Evolutionary conservation across 2,113 vertebrate species (phyloP).

Genomic region (Syrrhaptes paradoxus): DNA sequence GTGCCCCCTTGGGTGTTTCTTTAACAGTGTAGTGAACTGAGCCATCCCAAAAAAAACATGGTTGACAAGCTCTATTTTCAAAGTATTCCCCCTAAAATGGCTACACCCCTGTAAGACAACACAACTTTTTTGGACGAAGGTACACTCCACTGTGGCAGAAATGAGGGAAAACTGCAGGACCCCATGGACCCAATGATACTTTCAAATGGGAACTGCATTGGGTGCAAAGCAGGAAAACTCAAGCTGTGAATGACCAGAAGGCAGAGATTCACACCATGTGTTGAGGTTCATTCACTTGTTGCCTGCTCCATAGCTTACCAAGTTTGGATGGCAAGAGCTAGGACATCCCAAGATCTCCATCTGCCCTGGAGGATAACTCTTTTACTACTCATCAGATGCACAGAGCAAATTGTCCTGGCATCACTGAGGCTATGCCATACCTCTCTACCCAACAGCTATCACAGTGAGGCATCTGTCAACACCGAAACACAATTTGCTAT

Average conservation of each 20-base stretch:
- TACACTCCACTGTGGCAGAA: not conserved
- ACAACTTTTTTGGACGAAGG: not conserved
- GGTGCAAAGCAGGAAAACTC: not conserved
- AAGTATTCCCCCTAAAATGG: not conserved
- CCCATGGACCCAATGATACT: not conserved
- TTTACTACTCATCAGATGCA: not conserved
- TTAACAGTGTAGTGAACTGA: slow-evolving; percentile 3
- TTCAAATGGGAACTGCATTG: not conserved
- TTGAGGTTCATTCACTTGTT: not conserved
- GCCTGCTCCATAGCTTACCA: not conserved
- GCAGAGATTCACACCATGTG: not conserved
- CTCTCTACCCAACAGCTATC: not conserved
- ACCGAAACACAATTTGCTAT: not conserved
- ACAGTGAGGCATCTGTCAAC: not conserved
- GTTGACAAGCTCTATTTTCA: not conserved
- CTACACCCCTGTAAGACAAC: not conserved
- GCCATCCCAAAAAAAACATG: not conserved
- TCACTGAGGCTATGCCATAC: not conserved
- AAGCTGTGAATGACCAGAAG: not conserved
- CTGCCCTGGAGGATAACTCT: not conserved
- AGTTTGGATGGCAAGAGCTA: not conserved
- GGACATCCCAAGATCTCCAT: not conserved
- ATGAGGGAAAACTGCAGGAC: not conserved
- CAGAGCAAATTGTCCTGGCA: not conserved
- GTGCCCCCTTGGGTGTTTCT: slow-evolving; percentile 10